Evolutionary conservation across 2,113 vertebrate species (phyloP), one percentile per base, ranked within the genome.

Genomic region (Lepus timidus): DNA sequence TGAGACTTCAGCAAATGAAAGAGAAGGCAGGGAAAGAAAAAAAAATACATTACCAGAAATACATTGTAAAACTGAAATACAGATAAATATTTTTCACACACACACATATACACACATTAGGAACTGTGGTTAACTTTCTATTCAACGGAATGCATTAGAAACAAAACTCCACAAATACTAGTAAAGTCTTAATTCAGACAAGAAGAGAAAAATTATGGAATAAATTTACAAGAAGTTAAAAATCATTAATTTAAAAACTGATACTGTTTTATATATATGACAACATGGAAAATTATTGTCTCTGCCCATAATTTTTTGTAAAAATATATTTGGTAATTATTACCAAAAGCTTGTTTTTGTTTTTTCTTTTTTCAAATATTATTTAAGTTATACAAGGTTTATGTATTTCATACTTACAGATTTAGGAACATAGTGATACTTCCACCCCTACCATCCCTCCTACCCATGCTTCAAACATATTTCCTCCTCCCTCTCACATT

Each of bases 1-100:
- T 92, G 83, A 95, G 68, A 95, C 79, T 95, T 87, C 0, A 76
- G 55, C 36, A 97, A 98, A 64, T 76, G 96, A 97, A 96, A 81
- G 55, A 90, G 91, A 97, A 96, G 14, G 52, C 78, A 85, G 93
- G 88, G 64, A 81, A 92, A 88, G 31, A 55, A 97, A 84, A 0
- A 78, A 74, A 92, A 33, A 67, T 44, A 81, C 91, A 97, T 94
- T 71, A 87, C 75, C 96, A 96, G 96, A 86, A 91, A 97, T 95
- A 83, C 1, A 25, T 97, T 97, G 84, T 73, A 19, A 65, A 39
- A n/a, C n/a, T 19, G 89, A 92, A 95, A 96, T 10, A 80, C 64
- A 12, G 11, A 27, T 16, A 82, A 22, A 92, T 68, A 70, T 74
- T 88, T 16, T 61, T 14, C 5, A 27, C 1, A 39, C 6, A 68